These are phyloP conservation scores for Perizoma flavofasciatum DNA, from an alignment of 2,888 invertebrate genomes.

Conservation along the genomic window DNA sequence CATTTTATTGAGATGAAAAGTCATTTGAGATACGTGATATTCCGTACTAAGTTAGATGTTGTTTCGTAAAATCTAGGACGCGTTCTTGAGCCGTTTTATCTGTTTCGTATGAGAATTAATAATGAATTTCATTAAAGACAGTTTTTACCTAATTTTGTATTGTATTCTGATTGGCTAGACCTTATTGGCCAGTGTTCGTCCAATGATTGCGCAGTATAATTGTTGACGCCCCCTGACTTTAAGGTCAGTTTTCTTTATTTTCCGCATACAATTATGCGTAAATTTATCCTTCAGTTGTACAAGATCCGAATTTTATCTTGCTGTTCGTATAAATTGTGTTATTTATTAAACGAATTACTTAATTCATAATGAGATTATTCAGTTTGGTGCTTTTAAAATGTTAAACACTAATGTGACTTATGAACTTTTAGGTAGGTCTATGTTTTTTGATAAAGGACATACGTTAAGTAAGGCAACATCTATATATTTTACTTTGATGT, in stretches of 20 bases:
- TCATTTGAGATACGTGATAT: too few relatives aligned
- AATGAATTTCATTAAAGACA: too few relatives aligned
- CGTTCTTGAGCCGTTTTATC: neutral
- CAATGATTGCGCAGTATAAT: conserved; percentile 23
- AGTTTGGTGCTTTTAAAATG: conserved; percentile 24
- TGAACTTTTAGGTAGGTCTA: conserved; percentile 9
- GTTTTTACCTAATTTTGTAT: neutral
- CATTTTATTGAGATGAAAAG: too few relatives aligned
- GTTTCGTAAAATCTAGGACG: too few relatives aligned
- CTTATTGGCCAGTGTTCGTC: conserved; percentile 22
- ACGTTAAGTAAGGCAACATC: conserved; percentile 16
- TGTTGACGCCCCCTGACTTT: conserved; percentile 17
- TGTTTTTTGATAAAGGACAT: neutral
- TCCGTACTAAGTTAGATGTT: too few relatives aligned
- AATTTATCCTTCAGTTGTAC: too few relatives aligned
- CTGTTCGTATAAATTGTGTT: neutral
- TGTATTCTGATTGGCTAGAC: conserved; percentile 5
- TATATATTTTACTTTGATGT: conserved; percentile 19
- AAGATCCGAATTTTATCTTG: too few relatives aligned
- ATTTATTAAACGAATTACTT: neutral
- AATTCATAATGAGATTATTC: neutral
- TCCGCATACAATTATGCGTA: neutral
- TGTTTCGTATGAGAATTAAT: neutral
- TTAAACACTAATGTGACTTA: conserved; percentile 2
- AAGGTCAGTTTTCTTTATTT: conserved; percentile 16